These are phyloP conservation scores for Sinotaia quadrata DNA, from an alignment of 2,888 invertebrate genomes.

Conservation along the genomic window DNA sequence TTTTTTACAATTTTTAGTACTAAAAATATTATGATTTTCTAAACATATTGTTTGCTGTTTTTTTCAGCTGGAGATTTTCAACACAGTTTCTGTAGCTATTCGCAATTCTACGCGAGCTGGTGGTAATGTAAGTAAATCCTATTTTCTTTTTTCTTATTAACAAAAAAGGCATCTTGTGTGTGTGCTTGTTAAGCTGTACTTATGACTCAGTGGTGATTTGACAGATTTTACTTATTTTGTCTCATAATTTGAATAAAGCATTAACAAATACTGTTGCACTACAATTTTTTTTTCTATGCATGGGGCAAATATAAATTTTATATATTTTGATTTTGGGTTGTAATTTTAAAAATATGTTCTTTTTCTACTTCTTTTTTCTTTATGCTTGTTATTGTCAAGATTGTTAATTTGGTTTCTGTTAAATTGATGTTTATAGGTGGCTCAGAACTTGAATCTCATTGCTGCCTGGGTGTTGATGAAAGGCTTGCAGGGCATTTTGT, in stretches of 20 bases:
- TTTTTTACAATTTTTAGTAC: too few relatives aligned
- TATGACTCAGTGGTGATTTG: too few relatives aligned
- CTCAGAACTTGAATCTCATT: slow-evolving; percentile 89
- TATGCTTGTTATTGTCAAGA: background rate
- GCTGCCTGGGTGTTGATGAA: slow-evolving; percentile 90
- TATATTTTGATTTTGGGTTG: background rate
- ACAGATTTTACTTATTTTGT: too few relatives aligned
- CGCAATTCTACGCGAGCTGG: slow-evolving; percentile 89
- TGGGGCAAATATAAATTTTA: background rate
- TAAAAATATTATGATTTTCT: too few relatives aligned
- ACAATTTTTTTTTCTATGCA: too few relatives aligned
- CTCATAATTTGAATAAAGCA: too few relatives aligned
- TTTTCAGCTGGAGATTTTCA: slow-evolving; percentile 83
- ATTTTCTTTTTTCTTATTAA: too few relatives aligned
- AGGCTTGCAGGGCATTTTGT: slow-evolving; percentile 81
- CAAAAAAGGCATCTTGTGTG: too few relatives aligned
- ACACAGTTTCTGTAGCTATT: slow-evolving; percentile 84
- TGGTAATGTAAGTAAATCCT: slow-evolving; percentile 87
- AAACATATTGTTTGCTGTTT: background rate
- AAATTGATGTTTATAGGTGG: slow-evolving; percentile 44
- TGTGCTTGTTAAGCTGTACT: too few relatives aligned
- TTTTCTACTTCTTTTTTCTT: background rate
- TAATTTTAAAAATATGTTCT: background rate
- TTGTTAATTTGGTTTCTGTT: too few relatives aligned
- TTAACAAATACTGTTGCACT: background rate